These are phyloP conservation scores for Varecia variegata DNA, from an alignment of 2,797 vertebrate species.

Conservation along the genomic window DNA sequence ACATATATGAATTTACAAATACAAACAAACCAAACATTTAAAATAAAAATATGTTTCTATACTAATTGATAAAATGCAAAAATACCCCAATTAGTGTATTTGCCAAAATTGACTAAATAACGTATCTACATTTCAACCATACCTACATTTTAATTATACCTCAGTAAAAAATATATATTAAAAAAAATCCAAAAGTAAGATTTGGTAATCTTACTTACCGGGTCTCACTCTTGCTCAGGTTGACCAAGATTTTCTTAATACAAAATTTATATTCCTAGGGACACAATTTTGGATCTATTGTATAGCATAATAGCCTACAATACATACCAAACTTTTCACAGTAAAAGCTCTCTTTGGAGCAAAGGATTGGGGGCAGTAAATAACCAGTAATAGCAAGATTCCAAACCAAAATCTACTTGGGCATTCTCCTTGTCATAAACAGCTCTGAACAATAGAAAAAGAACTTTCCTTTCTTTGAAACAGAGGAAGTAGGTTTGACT, in stretches of 20 bases:
- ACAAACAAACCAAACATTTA: slow-evolving; percentile 8
- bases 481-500: not conserved
- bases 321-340: not conserved
- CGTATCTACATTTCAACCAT: not conserved
- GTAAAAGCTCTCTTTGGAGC: slow-evolving; percentile 17
- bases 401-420: not conserved
- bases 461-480: slow-evolving; percentile 2
- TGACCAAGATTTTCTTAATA: not conserved
- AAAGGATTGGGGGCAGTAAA: slow-evolving; percentile 12
- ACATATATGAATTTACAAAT: not conserved
- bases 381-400: not conserved
- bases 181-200: slow-evolving; percentile 8
- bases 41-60: slow-evolving; percentile 45
- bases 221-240: not conserved
- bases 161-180: slow-evolving; percentile 10
- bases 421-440: not conserved
- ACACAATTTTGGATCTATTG: not conserved
- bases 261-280: not conserved
- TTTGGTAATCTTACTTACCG: not conserved
- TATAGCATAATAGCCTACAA: not conserved
- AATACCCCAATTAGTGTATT: not conserved
- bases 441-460: not conserved
- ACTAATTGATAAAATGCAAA: not conserved
- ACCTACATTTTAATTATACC: not conserved
- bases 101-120: not conserved